These are phyloP conservation scores for Dicentrarchus labrax DNA, from an alignment of 2,113 vertebrate genomes.

Conservation along the genomic window DNA sequence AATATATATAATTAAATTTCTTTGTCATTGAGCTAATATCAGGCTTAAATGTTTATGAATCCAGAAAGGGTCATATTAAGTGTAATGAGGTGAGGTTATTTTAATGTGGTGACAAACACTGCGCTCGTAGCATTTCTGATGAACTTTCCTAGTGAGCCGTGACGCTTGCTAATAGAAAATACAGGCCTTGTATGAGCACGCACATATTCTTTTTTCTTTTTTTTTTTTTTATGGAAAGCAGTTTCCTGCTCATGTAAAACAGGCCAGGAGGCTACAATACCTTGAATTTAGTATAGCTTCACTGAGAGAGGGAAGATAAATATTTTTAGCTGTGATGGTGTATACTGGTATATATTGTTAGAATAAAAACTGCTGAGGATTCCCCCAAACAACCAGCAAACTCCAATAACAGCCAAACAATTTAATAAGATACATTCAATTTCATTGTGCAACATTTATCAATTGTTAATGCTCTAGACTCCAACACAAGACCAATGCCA, in stretches of 20 bases:
- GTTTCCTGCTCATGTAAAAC: constrained; percentile 71
- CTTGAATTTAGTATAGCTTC: background rate
- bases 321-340: background rate
- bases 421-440: constrained; percentile 90
- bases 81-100: constrained; percentile 34
- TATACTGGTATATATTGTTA: background rate
- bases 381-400: constrained; percentile 52
- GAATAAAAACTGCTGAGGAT: constrained; percentile 12
- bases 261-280: constrained; percentile 13
- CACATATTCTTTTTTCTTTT: background rate
- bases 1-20: background rate
- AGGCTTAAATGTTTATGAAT: constrained; percentile 20
- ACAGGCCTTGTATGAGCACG: constrained; percentile 18
- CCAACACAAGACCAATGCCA: constrained; percentile 74
- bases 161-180: constrained; percentile 43
- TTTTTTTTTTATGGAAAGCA: constrained; percentile 61
- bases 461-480: constrained; percentile 72
- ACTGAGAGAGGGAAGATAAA: background rate
- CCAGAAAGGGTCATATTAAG: constrained; percentile 13
- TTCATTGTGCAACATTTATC: constrained; percentile 87
- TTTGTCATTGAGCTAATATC: background rate
- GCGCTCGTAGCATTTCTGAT: constrained; percentile 32
- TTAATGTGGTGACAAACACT: constrained; percentile 35
- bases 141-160: constrained; percentile 54
- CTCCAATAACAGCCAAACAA: constrained; percentile 75